Base-by-base conservation (phyloP, 2,113 vertebrate species). In the Trichomycterus rosablanca region DNA sequence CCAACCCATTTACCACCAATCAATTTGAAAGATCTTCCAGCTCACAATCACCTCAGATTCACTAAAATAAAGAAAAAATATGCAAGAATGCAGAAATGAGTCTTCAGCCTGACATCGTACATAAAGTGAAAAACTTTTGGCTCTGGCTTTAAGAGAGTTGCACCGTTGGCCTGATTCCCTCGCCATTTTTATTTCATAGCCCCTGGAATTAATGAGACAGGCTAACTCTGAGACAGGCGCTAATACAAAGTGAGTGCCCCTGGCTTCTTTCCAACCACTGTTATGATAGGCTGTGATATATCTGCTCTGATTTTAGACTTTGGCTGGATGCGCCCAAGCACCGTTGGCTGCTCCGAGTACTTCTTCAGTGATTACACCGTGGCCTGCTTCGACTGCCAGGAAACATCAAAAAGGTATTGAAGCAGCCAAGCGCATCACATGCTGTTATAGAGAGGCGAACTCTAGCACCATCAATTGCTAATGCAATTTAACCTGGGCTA, bases 401-500 rank as follows among this genome's bases (percentile, higher is more conserved):
- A 43, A 67, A 67, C 34, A 62, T 67, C 53, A 54, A 37, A n/a
- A 67, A 50, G 32, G 64, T 54, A 63, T 48, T 32, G 62, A 59
- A 63, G 52, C 63, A 45, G 24, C 51, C 6, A n/a, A 62, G 59
- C 19, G 7, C 24, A 55, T 63, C 40, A 28, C 64, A 40, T 30
- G 58, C 58, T 5, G 16, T 62, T 52, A 43, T 37, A 16, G 34
- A 57, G 42, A 18, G 2, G 42, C 22, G 34, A 18, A 37, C 26
- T 61, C 57, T n/a, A 5, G 20, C 26, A 16, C 42, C 48, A 44
- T 56, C 18, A 14, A 67, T 63, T 8, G 46, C 74, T 59, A 62
- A 71, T 70, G 28, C 46, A 54, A 49, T 71, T 69, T 59, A 68
- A 64, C 62, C 28, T 20, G 22, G 40, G n/a, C 48, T 46, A 50